Evolutionary conservation across 2,113 vertebrate species (phyloP), one percentile per base, ranked within the genome.

Genomic region (Alethe diademata): DNA sequence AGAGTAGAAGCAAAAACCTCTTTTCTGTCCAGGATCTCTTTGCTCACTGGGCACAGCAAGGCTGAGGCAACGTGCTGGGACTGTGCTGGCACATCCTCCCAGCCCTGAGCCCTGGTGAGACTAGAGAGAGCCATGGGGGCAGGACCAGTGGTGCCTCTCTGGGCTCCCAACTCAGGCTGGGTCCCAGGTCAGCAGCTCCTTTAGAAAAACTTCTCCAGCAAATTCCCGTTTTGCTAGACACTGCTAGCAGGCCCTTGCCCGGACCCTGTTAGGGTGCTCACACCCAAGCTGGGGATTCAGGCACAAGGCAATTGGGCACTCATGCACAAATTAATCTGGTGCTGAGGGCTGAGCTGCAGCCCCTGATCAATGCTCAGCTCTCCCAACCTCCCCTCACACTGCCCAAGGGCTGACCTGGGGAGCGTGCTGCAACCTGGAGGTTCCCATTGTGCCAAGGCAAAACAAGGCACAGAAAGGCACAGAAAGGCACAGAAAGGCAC

Each of bases 281-380:
- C 1, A 0, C 11, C 36, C 36, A 13, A 33, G 16, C 38, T 48
- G 69, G 16, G n/a, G 11, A 40, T 15, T 53, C 50, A 14, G 3
- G 3, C 15, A 14, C 7, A 4, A 64, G 14, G 20, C 16, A 64
- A 51, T 19, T 13, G 43, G 51, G n/a, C 51, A 31, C 20, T 60
- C 9, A 11, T 1, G 20, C 64, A 24, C 14, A 28, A 61, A 72
- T 38, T 16, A 61, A 43, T 3, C 2, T 0, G 0, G 31, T 42
- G 71, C 43, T 65, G 45, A 60, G 35, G 35, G 43, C 36, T 42
- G 65, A 51, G 54, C 79, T 60, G 54, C 45, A 60, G 66, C 24
- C 9, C 54, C 54, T 38, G n/a, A 12, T 19, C 56, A n/a, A 3
- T 16, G 36, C 42, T 67, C 60, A 40, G 47, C 65, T 62, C 66